Base-by-base conservation (phyloP, 2,888 invertebrate genomes). In the Helleia helle region DNA sequence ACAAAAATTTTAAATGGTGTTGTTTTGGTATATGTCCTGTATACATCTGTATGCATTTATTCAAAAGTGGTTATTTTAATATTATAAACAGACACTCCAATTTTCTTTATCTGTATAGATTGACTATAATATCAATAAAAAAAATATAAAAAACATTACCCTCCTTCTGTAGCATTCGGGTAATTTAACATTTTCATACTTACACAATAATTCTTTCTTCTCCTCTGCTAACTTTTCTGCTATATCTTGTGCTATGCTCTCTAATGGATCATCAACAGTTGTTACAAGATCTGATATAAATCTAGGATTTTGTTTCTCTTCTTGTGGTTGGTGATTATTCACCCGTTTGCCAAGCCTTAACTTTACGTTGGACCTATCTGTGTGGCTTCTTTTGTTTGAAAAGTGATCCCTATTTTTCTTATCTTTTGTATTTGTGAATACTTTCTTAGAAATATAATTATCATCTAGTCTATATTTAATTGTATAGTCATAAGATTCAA, bases 401-500 rank as follows among this genome's bases (percentile, higher is more conserved):
- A 60, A 52, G 1, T 59, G 54, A 17, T 72, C 62, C 47, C 42
- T 56, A 37, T 48, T 50, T 24, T 56, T 58, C 36, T 51, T 49
- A 22, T 60, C 58, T 58, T 59, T 59, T 51, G 54, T 66, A 57
- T 51, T 58, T 30, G 62, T 62, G 55, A 80, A 81, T 41, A 73
- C 59, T 52, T 76, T 79, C 50, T 75, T 79, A 49, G 74, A 59
- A 50, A 68, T 56, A 62, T 65, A 76, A 38, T 68, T 61, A 64
- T 84, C 87, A 52, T 90, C 88, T 49, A 90, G 75, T 51, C 88
- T 87, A 70, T 89, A 89, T 56, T 87, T 87, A 53, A 88, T 71
- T 26, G 88, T 88, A 65, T 90, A 91, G 71, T 92, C 90, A 71
- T 94, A 94, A 66, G 90, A 90, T 72, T 94, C 94, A 38, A 93